These are phyloP conservation scores for Cyprinodon diabolis DNA, from an alignment of 2,797 vertebrate species.

Conservation along the genomic window DNA sequence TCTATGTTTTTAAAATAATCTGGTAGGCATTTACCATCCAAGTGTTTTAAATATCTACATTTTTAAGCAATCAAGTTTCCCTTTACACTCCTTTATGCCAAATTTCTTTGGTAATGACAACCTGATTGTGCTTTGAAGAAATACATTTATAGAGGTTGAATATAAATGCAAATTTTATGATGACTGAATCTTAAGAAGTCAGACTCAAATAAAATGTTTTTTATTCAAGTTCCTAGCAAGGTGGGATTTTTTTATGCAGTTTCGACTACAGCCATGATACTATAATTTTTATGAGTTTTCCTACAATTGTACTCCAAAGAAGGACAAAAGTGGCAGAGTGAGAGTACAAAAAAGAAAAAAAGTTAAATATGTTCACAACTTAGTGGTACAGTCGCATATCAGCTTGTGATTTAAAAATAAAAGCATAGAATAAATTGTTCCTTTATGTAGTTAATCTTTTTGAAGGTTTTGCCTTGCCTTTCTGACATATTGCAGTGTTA, in stretches of 20 bases:
- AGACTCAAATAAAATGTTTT: not conserved
- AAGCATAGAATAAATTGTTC: not conserved
- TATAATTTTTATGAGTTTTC: not conserved
- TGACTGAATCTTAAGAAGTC: not conserved
- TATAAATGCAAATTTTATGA: too few species aligned
- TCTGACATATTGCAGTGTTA: not conserved
- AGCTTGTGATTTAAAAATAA: not conserved
- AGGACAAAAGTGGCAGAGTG: not conserved
- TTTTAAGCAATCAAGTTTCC: not conserved
- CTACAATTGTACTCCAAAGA: not conserved
- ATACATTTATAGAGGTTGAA: not conserved
- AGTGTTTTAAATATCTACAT: not conserved
- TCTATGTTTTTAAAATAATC: too few species aligned
- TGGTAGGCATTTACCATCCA: not conserved
- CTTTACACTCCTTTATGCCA: too few species aligned
- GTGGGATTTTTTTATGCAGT: not conserved
- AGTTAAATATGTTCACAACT: not conserved
- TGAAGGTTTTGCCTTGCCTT: not conserved
- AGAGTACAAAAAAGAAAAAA: not conserved
- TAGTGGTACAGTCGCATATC: not conserved
- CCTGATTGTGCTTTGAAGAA: not conserved
- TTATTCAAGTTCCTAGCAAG: not conserved
- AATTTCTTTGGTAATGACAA: not conserved
- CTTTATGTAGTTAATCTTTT: not conserved
- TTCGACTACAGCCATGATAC: not conserved